Evolutionary conservation across 2,113 vertebrate genomes (phyloP).

Genomic region (Lanius ludovicianus): DNA sequence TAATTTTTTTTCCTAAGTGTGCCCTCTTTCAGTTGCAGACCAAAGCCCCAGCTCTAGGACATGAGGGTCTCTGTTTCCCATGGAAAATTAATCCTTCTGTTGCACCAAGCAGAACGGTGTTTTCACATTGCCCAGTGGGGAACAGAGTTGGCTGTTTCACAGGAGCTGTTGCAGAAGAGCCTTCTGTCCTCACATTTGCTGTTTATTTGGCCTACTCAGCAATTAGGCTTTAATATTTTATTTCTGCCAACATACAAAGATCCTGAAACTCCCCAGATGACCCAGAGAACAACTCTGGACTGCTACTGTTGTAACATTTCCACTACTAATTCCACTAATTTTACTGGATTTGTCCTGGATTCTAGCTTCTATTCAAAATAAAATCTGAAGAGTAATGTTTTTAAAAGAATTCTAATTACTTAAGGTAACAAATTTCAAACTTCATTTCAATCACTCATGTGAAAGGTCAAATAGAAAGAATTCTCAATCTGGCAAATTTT

Average conservation of each 20-base stretch:
- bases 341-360: background rate
- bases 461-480: background rate
- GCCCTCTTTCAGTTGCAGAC: background rate
- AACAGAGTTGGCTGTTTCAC: background rate
- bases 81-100: background rate
- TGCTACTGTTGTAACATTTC: background rate
- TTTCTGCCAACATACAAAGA: background rate
- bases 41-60: background rate
- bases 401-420: background rate
- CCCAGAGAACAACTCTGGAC: background rate
- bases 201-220: background rate
- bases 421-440: background rate
- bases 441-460: background rate
- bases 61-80: background rate
- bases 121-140: background rate
- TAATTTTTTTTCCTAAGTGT: background rate
- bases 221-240: background rate
- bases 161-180: background rate
- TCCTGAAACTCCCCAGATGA: background rate
- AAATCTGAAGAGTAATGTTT: background rate
- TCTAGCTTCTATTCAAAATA: background rate
- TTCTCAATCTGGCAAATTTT: background rate
- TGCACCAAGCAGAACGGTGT: fast-evolving
- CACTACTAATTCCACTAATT: background rate
- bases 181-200: background rate